These are phyloP conservation scores for Lepus timidus DNA, from an alignment of 2,113 vertebrate species.

Conservation along the genomic window DNA sequence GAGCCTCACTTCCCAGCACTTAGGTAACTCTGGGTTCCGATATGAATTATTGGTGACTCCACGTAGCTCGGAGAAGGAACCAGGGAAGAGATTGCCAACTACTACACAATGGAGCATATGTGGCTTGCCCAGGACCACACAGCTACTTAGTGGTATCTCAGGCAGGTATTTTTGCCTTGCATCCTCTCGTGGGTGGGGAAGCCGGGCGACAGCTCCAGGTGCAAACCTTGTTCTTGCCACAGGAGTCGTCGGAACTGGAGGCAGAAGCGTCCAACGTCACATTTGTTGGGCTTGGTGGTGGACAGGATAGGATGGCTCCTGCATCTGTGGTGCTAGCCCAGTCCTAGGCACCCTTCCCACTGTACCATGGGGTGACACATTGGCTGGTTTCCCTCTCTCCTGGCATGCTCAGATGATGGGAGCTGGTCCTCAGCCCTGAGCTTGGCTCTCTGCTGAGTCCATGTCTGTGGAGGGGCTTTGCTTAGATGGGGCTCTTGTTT, in stretches of 20 bases:
- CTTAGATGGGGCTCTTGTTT: slow-evolving; percentile 32
- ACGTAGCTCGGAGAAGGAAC: slow-evolving; percentile 38
- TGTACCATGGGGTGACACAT: background rate
- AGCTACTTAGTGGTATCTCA: slow-evolving; percentile 75
- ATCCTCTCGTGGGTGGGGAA: background rate
- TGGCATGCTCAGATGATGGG: slow-evolving; percentile 7
- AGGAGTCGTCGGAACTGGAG: slow-evolving; percentile 41
- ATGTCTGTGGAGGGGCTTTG: slow-evolving; percentile 47
- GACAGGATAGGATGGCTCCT: slow-evolving; percentile 23
- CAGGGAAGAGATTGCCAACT: background rate
- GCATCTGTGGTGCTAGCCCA: slow-evolving; percentile 39
- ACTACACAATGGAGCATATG: slow-evolving; percentile 33
- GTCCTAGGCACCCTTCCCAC: slow-evolving; percentile 44
- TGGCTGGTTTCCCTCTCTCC: slow-evolving; percentile 52
- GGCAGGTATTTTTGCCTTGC: background rate
- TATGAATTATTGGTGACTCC: slow-evolving; percentile 34
- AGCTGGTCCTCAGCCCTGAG: slow-evolving; percentile 60
- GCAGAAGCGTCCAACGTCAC: slow-evolving; percentile 25
- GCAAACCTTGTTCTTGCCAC: slow-evolving; percentile 11
- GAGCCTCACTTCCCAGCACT: slow-evolving; percentile 34
- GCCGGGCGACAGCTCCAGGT: slow-evolving; percentile 32
- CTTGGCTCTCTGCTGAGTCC: slow-evolving; percentile 44
- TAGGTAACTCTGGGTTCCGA: background rate
- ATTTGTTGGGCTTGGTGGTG: slow-evolving; percentile 55
- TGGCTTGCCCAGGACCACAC: slow-evolving; percentile 82